These are phyloP conservation scores for Synanceia verrucosa DNA, from an alignment of 2,797 vertebrate species.

Conservation along the genomic window DNA sequence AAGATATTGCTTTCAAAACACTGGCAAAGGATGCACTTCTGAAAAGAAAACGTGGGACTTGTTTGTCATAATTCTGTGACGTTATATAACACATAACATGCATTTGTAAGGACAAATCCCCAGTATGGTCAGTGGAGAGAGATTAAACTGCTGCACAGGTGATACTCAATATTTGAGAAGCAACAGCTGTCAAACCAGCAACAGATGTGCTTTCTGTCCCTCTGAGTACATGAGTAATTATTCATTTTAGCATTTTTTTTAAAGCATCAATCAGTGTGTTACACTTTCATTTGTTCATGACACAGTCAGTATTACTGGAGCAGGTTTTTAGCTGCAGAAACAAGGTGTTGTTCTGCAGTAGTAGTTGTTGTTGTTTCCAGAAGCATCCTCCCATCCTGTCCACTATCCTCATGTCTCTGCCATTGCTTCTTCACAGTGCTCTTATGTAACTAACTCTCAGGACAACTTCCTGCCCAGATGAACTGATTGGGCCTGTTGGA, in stretches of 20 bases:
- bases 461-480: no score
- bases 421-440: no score
- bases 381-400: not conserved
- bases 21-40: not conserved
- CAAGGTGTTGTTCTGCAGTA: not conserved
- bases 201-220: not conserved
- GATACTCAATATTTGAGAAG: constrained; percentile 6
- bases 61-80: not conserved
- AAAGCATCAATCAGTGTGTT: not conserved
- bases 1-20: not conserved
- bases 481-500: no score
- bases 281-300: not conserved
- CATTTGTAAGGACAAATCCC: not conserved
- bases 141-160: not conserved
- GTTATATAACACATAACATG: not conserved
- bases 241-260: not conserved
- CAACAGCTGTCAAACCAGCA: constrained; percentile 1
- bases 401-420: not conserved
- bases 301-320: not conserved
- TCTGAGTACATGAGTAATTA: constrained; percentile 11
- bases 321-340: not conserved
- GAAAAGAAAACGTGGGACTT: not conserved
- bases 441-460: no score
- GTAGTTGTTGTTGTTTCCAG: not conserved
- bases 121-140: not conserved